These are phyloP conservation scores for Drosophila acutilabella DNA, from an alignment of 2,888 invertebrate genomes.

Conservation along the genomic window DNA sequence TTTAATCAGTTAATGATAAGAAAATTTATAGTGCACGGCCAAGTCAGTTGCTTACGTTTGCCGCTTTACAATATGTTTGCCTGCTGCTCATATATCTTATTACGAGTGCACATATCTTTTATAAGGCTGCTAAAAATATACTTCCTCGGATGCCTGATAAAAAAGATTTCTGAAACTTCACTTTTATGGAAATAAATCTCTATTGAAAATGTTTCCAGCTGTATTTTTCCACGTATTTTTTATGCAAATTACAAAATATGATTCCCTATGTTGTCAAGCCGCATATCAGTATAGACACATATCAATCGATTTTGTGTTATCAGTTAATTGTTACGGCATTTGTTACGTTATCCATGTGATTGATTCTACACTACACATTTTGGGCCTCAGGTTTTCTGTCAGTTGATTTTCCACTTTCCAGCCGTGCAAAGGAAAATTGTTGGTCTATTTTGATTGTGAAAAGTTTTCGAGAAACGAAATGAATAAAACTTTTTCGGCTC, in stretches of 20 bases:
- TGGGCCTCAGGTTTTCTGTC: neutral
- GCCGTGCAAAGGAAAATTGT: slow-evolving; percentile 24
- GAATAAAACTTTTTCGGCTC: slow-evolving; percentile 53
- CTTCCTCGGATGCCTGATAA: neutral
- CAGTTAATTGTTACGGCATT: slow-evolving; percentile 33
- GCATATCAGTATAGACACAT: slow-evolving; percentile 6
- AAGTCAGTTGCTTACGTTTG: slow-evolving; percentile 59
- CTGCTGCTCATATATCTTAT: slow-evolving; percentile 28
- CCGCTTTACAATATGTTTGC: slow-evolving; percentile 63
- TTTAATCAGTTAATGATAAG: slow-evolving; percentile 48
- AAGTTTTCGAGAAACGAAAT: slow-evolving; percentile 55
- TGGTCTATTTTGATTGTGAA: slow-evolving; percentile 11
- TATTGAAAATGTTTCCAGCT: neutral
- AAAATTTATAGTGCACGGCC: slow-evolving; percentile 29
- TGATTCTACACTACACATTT: neutral
- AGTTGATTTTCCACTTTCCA: slow-evolving; percentile 35
- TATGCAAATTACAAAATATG: neutral
- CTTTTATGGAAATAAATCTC: neutral
- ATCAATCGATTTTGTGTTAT: slow-evolving; percentile 64
- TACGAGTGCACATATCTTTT: slow-evolving; percentile 31
- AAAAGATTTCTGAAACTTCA: neutral
- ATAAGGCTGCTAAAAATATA: slow-evolving; percentile 58
- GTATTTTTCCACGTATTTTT: neutral
- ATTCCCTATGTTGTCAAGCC: slow-evolving; percentile 36
- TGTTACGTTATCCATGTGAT: slow-evolving; percentile 20